Evolutionary conservation across 2,888 invertebrate species (phyloP).

Genomic region (Andrena bicolor): DNA sequence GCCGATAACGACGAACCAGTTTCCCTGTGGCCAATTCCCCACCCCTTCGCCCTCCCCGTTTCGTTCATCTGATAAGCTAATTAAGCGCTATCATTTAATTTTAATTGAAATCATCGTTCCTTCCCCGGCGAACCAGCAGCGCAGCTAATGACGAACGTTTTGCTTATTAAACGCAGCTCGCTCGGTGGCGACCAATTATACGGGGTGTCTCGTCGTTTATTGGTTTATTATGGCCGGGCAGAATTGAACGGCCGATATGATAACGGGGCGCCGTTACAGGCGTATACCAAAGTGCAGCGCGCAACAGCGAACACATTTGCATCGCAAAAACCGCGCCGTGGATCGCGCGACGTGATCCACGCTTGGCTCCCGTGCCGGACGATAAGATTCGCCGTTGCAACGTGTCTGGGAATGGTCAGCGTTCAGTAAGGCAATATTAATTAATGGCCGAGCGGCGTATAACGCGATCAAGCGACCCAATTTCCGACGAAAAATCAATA

Average conservation of each 20-base stretch:
- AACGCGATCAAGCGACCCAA: slow-evolving; percentile 38
- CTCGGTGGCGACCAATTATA: slow-evolving; percentile 44
- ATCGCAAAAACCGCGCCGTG: slow-evolving; percentile 13
- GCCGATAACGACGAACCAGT: slow-evolving; percentile 37
- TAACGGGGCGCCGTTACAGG: slow-evolving; percentile 4
- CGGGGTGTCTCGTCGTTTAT: slow-evolving; percentile 41
- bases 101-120: slow-evolving; percentile 50
- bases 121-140: neutral
- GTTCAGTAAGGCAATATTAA: slow-evolving; percentile 28
- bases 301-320: neutral
- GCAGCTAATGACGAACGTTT: slow-evolving; percentile 44
- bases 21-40: slow-evolving; percentile 22
- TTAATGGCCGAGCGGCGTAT: slow-evolving; percentile 8
- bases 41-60: neutral
- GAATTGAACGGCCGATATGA: slow-evolving; percentile 29
- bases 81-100: slow-evolving; percentile 47
- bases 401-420: slow-evolving; percentile 21
- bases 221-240: slow-evolving; percentile 27
- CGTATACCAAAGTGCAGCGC: neutral
- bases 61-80: slow-evolving; percentile 35
- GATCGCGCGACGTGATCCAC: slow-evolving; percentile 2
- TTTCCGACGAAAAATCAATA: slow-evolving; percentile 49
- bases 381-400: slow-evolving; percentile 20
- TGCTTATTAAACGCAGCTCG: slow-evolving; percentile 52
- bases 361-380: neutral